Evolutionary conservation across 2,888 invertebrate genomes (phyloP), one percentile per base, ranked within the genome.

Genomic region (Acanthosoma haemorrhoidale): DNA sequence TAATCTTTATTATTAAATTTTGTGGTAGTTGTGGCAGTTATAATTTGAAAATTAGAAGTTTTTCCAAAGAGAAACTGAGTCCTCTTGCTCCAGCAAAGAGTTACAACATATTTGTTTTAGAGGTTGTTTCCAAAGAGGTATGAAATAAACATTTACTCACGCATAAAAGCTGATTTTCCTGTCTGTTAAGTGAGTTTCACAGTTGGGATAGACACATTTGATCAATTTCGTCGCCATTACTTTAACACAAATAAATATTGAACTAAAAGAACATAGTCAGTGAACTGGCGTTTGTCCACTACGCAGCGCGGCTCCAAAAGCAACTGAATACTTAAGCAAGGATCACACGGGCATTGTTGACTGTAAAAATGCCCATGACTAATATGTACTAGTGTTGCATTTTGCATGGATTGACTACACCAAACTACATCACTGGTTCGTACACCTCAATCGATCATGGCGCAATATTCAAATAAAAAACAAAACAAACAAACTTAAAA

Each of bases 81-180:
- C n/a, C 64, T 39, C 15, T 18, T 36, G 21, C 21, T 21, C 61
- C 25, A 64, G 41, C 39, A 64, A 64, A 41, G 41, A 41, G 39
- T 64, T 41, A 39, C 16, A 64, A 29, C 38, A 64, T 41, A 39
- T 31, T 25, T 43, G 29, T 15, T 31, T 41, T 31, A 32, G 39
- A 41, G 25, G 25, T 63, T 18, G 18, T 43, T n/a, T 64, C 64
- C 64, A 64, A 64, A 64, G 64, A 64, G 64, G 64, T 64, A 64
- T 29, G 43, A 64, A 43, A 60, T 60, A 18, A 8, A 34, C 51
- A 25, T n/a, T 41, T 64, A 64, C 64, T 64, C 32, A 64, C 64
- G 41, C 64, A n/a, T 43, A 64, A 39, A 64, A 64, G 29, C 29
- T 18, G 5, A 25, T 39, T 38, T 43, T 39, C 29, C 16, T 36